Percentiles rank a stretch among this genome's conserved stretches.
Evolutionary conservation across 2,113 vertebrate species (phyloP).

Genomic region (Isichthys henryi): DNA sequence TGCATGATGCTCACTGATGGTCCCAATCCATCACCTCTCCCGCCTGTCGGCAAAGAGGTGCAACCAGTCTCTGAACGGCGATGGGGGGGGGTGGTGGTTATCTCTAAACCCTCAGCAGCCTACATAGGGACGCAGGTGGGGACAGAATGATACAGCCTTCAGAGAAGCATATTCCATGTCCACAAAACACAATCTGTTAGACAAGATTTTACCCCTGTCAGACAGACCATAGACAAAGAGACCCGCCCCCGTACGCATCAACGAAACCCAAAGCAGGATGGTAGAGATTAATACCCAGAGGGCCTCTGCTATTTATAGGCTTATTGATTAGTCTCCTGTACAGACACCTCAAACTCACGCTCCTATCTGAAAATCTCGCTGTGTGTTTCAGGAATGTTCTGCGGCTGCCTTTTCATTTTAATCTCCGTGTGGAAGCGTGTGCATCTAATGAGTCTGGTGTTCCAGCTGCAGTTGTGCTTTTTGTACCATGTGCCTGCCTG

Average conservation of each 20-base stretch:
- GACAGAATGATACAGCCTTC: neutral
- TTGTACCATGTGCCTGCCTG: neutral
- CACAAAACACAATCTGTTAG: neutral
- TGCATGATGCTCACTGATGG: slow-evolving; percentile 11
- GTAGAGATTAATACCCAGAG: neutral
- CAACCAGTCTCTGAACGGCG: neutral
- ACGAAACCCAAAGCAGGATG: neutral
- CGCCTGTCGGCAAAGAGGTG: neutral
- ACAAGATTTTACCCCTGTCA: neutral
- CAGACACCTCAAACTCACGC: neutral
- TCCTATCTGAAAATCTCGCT: neutral
- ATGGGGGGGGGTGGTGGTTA: neutral
- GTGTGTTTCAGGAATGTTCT: neutral
- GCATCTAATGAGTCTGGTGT: neutral
- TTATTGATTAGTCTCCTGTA: neutral
- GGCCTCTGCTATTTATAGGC: neutral
- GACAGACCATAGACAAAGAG: neutral
- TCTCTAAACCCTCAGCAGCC: neutral
- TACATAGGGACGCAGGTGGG: neutral
- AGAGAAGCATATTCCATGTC: neutral
- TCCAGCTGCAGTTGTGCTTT: neutral
- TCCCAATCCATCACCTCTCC: slow-evolving; percentile 9
- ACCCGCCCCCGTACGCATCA: neutral
- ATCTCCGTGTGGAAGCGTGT: neutral
- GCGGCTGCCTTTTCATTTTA: neutral